Evolutionary conservation across 2,888 invertebrate species (phyloP).

Genomic region (Drosophila macrothrix): DNA sequence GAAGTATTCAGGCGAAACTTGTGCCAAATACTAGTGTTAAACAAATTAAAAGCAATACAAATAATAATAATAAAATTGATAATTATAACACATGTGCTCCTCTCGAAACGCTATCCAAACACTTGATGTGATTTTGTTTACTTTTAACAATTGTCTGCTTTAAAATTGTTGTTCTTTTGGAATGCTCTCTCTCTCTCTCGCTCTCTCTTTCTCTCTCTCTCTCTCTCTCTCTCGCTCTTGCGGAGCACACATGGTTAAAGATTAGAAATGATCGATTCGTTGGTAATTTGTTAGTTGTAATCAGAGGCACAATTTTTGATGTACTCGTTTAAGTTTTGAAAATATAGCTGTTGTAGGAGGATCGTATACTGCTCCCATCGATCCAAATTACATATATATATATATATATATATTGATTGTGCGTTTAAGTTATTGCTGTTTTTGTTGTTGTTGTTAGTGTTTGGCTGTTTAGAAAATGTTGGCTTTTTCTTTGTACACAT

Average conservation of each 20-base stretch:
- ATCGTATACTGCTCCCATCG: slow-evolving; percentile 26
- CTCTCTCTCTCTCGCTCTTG: background rate
- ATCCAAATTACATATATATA: background rate
- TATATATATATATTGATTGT: slow-evolving; percentile 35
- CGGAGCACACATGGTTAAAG: slow-evolving; percentile 31
- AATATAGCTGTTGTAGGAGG: slow-evolving; percentile 2
- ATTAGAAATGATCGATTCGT: slow-evolving; percentile 51
- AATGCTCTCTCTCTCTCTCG: slow-evolving; percentile 26
- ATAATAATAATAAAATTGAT: slow-evolving; percentile 16
- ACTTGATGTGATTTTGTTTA: slow-evolving; percentile 9
- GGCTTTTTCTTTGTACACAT: slow-evolving; percentile 32
- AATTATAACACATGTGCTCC: slow-evolving; percentile 29
- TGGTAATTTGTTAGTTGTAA: slow-evolving; percentile 47
- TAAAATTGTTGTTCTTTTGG: slow-evolving; percentile 12
- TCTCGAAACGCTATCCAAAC: slow-evolving; percentile 30
- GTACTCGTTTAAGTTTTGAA: slow-evolving; percentile 14
- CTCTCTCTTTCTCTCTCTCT: background rate
- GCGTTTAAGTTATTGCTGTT: slow-evolving; percentile 36
- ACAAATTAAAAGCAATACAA: slow-evolving; percentile 21
- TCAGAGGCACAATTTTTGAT: slow-evolving; percentile 55
- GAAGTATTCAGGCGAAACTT: slow-evolving; percentile 2
- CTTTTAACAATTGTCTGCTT: background rate
- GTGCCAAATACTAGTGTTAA: slow-evolving; percentile 34
- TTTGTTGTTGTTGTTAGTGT: slow-evolving; percentile 34
- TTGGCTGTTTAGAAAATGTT: slow-evolving; percentile 39